phyloP scores from a whole-genome alignment of 2,888 invertebrate genomes.

The Coenonympha arcania region DNA sequence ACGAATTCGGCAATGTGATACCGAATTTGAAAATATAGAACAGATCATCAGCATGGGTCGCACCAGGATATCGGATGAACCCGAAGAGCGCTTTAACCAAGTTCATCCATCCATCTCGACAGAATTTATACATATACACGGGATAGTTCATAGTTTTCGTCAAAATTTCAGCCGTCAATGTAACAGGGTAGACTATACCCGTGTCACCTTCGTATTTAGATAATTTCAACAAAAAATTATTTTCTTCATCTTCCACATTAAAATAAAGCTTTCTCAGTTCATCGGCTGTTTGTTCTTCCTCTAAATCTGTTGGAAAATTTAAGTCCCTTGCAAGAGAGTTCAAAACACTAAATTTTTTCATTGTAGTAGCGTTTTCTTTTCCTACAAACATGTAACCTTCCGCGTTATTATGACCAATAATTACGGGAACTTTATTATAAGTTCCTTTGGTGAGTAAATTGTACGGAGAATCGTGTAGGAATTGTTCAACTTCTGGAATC shows the following conservation, averaged over 20 bases:
- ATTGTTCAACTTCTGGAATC: slow-evolving; percentile 38
- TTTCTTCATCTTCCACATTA: slow-evolving; percentile 45
- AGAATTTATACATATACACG: slow-evolving; percentile 51
- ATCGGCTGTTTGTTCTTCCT: slow-evolving; percentile 37
- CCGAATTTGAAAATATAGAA: slow-evolving; percentile 59
- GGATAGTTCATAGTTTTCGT: slow-evolving; percentile 38
- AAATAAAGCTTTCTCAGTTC: slow-evolving; percentile 58
- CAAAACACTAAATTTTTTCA: slow-evolving; percentile 44
- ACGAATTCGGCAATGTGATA: slow-evolving; percentile 34
- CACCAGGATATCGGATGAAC: slow-evolving; percentile 46
- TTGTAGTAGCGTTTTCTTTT: slow-evolving; percentile 58
- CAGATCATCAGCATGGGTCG: slow-evolving; percentile 64
- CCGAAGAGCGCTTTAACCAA: slow-evolving; percentile 46
- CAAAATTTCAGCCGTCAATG: slow-evolving; percentile 45
- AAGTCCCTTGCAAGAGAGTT: slow-evolving; percentile 55
- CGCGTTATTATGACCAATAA: slow-evolving; percentile 56
- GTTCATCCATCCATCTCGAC: slow-evolving; percentile 57
- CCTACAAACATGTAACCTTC: slow-evolving; percentile 61
- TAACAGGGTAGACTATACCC: slow-evolving; percentile 50
- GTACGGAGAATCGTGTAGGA: slow-evolving; percentile 51
- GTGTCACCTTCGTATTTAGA: slow-evolving; percentile 56
- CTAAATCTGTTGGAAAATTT: slow-evolving; percentile 38
- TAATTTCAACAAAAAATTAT: slow-evolving; percentile 46
- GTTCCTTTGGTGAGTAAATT: slow-evolving; percentile 44
- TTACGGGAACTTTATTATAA: slow-evolving; percentile 52